These are phyloP conservation scores for Cheirogaleus major DNA, from an alignment of 2,797 vertebrate genomes.

Conservation along the genomic window DNA sequence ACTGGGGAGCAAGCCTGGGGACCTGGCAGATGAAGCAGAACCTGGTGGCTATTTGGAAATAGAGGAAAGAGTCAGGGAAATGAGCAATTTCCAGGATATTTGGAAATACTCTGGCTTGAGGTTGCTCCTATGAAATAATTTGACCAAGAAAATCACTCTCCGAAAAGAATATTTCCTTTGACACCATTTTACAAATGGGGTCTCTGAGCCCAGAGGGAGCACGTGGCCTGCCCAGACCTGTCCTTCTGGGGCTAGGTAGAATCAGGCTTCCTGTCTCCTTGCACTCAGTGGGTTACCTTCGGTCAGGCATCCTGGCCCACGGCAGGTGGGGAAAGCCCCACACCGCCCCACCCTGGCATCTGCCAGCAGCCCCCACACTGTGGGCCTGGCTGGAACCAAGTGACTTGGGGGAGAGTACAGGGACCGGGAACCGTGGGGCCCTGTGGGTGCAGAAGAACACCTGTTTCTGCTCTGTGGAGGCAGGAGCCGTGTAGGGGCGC, in stretches of 20 bases:
- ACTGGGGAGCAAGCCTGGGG: background rate
- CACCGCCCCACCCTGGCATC: background rate
- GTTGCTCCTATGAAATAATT: conserved; percentile 42
- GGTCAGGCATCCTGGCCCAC: background rate
- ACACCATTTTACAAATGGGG: background rate
- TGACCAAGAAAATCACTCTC: conserved; percentile 27
- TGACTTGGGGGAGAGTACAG: background rate
- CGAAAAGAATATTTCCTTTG: background rate
- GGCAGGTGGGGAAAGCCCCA: background rate
- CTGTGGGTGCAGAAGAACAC: background rate
- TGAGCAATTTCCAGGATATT: conserved; percentile 54
- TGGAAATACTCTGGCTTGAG: conserved; percentile 42
- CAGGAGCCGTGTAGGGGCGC: background rate
- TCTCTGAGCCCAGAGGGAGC: background rate
- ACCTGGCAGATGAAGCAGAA: background rate
- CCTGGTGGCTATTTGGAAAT: conserved; percentile 52
- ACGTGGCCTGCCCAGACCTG: background rate
- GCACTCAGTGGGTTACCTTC: no score
- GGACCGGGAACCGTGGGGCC: background rate
- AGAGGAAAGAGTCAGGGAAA: conserved; percentile 8
- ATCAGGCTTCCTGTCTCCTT: background rate
- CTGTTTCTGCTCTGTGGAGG: background rate
- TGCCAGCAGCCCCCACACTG: background rate
- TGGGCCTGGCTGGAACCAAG: background rate
- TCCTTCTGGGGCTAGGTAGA: background rate